Percentiles rank a stretch among this genome's conserved stretches.
These are phyloP conservation scores for Celastrina argiolus DNA, from an alignment of 2,888 invertebrate species.

Conservation along the genomic window DNA sequence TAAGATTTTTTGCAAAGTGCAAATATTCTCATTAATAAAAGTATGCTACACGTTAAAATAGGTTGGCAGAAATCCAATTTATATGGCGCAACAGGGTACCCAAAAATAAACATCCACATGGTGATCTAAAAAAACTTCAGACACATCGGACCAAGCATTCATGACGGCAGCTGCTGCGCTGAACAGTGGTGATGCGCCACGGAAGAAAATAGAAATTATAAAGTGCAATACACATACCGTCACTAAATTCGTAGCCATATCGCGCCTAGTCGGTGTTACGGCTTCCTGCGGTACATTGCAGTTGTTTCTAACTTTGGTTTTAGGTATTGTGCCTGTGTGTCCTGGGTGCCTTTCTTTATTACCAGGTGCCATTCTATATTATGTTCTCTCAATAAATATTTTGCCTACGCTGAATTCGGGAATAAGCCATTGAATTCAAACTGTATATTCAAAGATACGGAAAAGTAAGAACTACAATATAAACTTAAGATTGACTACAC, in stretches of 20 bases:
- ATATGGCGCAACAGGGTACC: slow-evolving; percentile 50
- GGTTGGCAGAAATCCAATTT: slow-evolving; percentile 64
- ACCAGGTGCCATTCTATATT: slow-evolving; percentile 71
- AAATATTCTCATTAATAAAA: slow-evolving; percentile 28
- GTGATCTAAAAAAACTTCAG: slow-evolving; percentile 54
- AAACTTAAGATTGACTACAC: neutral
- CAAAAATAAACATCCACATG: slow-evolving; percentile 61
- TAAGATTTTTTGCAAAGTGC: neutral
- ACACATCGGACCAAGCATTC: slow-evolving; percentile 30
- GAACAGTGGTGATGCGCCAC: neutral
- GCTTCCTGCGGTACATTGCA: slow-evolving; percentile 79
- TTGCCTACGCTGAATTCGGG: slow-evolving; percentile 27
- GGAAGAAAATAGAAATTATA: neutral
- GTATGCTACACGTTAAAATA: slow-evolving; percentile 38
- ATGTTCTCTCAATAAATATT: slow-evolving; percentile 28
- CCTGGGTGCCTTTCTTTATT: slow-evolving; percentile 71
- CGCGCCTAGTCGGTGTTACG: slow-evolving; percentile 79
- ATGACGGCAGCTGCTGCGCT: slow-evolving; percentile 6
- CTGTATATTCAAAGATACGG: neutral
- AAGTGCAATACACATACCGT: slow-evolving; percentile 49
- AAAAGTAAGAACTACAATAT: neutral
- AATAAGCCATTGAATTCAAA: slow-evolving; percentile 20
- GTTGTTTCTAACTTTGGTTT: slow-evolving; percentile 79
- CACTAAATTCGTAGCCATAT: slow-evolving; percentile 73
- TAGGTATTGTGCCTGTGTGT: slow-evolving; percentile 83